phyloP scores from a whole-genome alignment of 2,888 invertebrate species.

The Epistrophella euchroma region DNA sequence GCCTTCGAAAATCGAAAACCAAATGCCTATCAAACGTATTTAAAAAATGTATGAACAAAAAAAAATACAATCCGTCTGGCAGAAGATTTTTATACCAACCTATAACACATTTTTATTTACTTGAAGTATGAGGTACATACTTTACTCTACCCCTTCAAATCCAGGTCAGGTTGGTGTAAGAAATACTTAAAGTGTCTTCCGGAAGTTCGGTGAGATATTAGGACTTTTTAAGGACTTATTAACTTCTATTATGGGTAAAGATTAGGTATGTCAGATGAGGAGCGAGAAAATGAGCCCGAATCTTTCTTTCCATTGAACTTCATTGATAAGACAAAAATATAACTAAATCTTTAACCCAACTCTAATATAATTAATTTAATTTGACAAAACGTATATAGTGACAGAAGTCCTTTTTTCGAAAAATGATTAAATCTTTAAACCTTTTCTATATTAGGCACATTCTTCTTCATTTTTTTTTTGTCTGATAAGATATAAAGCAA shows the following conservation, averaged over 20 bases:
- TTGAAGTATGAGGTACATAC: no score
- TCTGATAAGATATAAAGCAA: conserved; percentile 16
- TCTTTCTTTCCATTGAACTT: not conserved
- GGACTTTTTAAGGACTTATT: not conserved
- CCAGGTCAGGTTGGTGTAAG: no score
- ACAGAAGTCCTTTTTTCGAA: not conserved
- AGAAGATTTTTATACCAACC: no score
- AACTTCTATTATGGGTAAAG: not conserved
- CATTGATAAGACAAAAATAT: not conserved
- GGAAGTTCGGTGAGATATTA: no score
- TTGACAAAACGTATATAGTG: not conserved
- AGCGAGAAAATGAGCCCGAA: not conserved
- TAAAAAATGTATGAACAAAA: no score
- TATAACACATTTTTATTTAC: no score
- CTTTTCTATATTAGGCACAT: not conserved
- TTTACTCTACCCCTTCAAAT: no score
- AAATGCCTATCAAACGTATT: no score
- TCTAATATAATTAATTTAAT: not conserved
- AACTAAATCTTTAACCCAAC: not conserved
- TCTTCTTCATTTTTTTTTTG: not conserved
- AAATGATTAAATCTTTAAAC: conserved; percentile 20
- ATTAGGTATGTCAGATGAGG: no score
- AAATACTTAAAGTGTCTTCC: no score
- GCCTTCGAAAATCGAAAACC: no score
- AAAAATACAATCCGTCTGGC: no score